Evolutionary conservation across 2,797 vertebrate species (phyloP).

Genomic region (Aplochiton taeniatus): DNA sequence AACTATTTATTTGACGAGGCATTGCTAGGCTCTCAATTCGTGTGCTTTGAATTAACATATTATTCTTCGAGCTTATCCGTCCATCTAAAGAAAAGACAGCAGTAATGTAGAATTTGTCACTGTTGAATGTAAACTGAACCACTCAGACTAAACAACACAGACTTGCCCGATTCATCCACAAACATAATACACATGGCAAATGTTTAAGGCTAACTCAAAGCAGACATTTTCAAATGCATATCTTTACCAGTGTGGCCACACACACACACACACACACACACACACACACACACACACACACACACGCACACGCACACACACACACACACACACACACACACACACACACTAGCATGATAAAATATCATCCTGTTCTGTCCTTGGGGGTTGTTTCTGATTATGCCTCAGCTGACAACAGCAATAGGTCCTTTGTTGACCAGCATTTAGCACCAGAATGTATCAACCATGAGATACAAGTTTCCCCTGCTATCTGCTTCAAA

Average conservation of each 20-base stretch:
- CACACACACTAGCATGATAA: not conserved
- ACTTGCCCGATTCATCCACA: constrained; percentile 58
- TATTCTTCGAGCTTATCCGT: constrained; percentile 56
- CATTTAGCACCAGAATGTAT: constrained; percentile 45
- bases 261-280: not conserved
- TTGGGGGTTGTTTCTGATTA: too few species aligned
- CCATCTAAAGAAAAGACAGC: constrained; percentile 52
- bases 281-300: not conserved
- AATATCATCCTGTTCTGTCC: too few species aligned
- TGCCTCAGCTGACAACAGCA: constrained; percentile 25
- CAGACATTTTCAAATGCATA: not conserved
- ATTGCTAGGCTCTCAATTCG: constrained; percentile 39
- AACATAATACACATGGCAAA: constrained; percentile 56
- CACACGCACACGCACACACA: not conserved
- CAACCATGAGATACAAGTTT: too few species aligned
- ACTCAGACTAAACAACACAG: constrained; percentile 68
- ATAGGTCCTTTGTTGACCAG: constrained; percentile 21
- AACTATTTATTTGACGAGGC: not conserved
- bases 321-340: not conserved
- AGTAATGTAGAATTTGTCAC: constrained; percentile 69
- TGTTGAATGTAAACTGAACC: constrained; percentile 68
- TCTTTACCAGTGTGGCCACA: not conserved
- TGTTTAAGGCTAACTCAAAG: constrained; percentile 53
- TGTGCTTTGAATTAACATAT: constrained; percentile 55
- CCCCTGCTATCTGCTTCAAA: too few species aligned